Evolutionary conservation across 2,888 invertebrate species (phyloP).

Genomic region (Clistopyga incitator): DNA sequence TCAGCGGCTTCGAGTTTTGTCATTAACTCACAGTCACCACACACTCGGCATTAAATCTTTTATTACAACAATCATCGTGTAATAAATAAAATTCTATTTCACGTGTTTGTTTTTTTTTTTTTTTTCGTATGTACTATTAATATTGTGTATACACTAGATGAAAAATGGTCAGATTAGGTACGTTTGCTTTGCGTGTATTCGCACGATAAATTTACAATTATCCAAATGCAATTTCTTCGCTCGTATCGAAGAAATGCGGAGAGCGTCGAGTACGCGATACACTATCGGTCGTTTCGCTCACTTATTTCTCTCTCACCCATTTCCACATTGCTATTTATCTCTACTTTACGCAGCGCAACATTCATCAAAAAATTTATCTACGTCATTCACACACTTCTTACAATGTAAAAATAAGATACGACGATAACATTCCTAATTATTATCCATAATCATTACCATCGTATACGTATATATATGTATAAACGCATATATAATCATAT

Average conservation of each 20-base stretch:
- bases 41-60: conserved; percentile 24
- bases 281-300: conserved; percentile 3
- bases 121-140: conserved; percentile 55
- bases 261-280: conserved; percentile 14
- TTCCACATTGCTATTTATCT: conserved; percentile 14
- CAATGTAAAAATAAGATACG: conserved; percentile 63
- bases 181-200: conserved; percentile 60
- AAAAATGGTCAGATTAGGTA: conserved; percentile 63
- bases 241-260: background rate
- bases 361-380: conserved; percentile 60
- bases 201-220: conserved; percentile 64
- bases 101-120: conserved; percentile 38
- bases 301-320: conserved; percentile 27
- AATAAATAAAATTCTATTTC: conserved; percentile 37
- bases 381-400: conserved; percentile 57
- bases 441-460: conserved; percentile 62
- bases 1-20: background rate
- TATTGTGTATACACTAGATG: conserved; percentile 62
- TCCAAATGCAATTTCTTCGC: conserved; percentile 39
- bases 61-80: conserved; percentile 55
- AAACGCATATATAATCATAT: conserved; percentile 28
- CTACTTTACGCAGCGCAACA: conserved; percentile 56
- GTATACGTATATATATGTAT: conserved; percentile 45
- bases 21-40: conserved; percentile 8
- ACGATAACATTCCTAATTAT: conserved; percentile 62